Evolutionary conservation across 2,888 invertebrate species (phyloP).

Genomic region (Diplolepis rosae): DNA sequence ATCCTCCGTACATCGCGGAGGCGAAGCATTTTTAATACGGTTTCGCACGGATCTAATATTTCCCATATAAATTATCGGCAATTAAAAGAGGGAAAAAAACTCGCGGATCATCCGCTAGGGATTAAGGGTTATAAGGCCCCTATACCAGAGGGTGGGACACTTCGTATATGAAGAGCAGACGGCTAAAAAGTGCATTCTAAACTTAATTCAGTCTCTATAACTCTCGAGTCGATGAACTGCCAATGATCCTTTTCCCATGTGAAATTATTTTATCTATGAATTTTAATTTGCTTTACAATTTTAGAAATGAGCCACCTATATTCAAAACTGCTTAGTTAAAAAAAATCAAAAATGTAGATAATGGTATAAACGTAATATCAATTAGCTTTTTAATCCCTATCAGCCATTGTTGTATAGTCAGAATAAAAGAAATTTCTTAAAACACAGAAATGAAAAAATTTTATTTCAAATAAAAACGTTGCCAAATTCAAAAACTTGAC

Average conservation of each 20-base stretch:
- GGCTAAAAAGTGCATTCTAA: constrained; percentile 39
- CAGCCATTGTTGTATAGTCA: no score
- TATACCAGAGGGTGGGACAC: constrained; percentile 25
- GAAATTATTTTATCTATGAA: not conserved
- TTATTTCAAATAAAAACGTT: no score
- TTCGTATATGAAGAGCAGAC: constrained; percentile 39
- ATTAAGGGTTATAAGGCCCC: constrained; percentile 49
- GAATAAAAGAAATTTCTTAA: no score
- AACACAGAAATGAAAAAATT: no score
- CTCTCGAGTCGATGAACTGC: constrained; percentile 15
- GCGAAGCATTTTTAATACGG: constrained; percentile 66
- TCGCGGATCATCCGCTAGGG: constrained; percentile 39
- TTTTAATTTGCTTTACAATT: no score
- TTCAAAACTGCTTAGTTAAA: no score
- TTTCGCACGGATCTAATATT: constrained; percentile 74
- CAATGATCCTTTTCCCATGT: not conserved
- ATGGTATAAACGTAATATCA: no score
- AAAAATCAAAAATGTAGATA: no score
- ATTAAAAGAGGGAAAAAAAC: constrained; percentile 69
- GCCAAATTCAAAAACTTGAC: no score
- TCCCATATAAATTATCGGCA: constrained; percentile 73
- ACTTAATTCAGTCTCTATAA: constrained; percentile 14
- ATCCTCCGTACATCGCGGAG: constrained; percentile 38
- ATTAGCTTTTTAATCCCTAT: no score
- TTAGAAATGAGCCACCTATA: no score